A percentile compares a stretch with the other conserved stretches of the same genome.
phyloP scores from a whole-genome alignment of 2,113 vertebrate species.

The Trematocara macrostoma region DNA sequence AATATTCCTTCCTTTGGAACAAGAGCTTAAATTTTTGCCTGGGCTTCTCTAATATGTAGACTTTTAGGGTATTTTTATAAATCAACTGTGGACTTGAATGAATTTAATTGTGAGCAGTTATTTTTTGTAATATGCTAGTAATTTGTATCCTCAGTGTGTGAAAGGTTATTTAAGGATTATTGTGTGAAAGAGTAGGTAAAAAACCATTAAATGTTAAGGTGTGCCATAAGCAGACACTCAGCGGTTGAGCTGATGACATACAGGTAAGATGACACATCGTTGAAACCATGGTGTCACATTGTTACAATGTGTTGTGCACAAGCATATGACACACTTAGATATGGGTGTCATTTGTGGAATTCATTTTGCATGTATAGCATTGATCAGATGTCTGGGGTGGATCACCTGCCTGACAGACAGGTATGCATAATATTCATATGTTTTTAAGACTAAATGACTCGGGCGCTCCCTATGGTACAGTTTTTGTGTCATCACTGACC shows the following conservation, averaged over 20 bases:
- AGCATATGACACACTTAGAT: conserved; percentile 2
- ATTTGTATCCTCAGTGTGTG: background rate
- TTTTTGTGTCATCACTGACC: conserved; percentile 20
- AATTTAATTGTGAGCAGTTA: background rate
- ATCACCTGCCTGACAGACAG: background rate
- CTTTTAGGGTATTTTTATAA: background rate
- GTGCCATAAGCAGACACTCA: background rate
- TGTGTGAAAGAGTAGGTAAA: background rate
- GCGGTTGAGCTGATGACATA: conserved; percentile 7
- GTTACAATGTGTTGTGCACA: background rate
- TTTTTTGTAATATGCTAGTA: background rate
- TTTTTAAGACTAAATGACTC: conserved; percentile 18
- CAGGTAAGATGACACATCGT: background rate
- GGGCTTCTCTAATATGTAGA: background rate
- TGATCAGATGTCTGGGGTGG: conserved; percentile 6
- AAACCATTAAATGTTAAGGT: background rate
- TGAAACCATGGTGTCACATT: background rate
- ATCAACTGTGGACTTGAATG: background rate
- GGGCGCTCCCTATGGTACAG: background rate
- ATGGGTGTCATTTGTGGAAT: conserved; percentile 36
- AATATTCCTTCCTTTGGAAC: background rate
- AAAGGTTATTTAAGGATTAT: background rate
- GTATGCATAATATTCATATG: background rate
- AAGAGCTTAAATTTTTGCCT: background rate
- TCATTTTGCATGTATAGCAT: background rate